A percentile compares a stretch with the other conserved stretches of the same genome.
Conservation (phyloP, 2,797 vertebrate genomes). For the Tangara arthus region DNA sequence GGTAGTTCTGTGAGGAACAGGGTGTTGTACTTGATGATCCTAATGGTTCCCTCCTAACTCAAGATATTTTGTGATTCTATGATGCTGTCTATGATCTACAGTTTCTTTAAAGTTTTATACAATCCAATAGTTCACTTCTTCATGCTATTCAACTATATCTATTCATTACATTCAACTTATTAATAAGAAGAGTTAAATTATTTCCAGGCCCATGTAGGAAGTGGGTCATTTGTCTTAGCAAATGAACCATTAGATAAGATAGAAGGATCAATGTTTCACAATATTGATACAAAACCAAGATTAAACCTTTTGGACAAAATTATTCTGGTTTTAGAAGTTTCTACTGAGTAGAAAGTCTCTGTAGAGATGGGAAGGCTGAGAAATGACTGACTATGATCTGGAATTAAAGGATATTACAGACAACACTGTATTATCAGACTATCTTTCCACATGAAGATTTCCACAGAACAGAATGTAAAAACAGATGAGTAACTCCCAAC, state of each 20-base stretch:
- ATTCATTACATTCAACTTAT: background rate
- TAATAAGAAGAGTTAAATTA: conserved; percentile 1
- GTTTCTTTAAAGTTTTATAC: background rate
- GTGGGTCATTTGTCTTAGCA: background rate
- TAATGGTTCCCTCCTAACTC: background rate
- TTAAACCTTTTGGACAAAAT: background rate
- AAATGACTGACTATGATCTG: background rate
- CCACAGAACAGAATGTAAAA: background rate
- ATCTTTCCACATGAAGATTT: background rate
- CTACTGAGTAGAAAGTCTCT: background rate
- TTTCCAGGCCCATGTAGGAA: background rate
- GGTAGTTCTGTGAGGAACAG: background rate
- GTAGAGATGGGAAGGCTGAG: background rate
- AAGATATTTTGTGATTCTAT: background rate
- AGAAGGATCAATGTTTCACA: background rate
- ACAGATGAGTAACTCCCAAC: background rate
- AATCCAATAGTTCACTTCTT: background rate
- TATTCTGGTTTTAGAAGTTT: background rate
- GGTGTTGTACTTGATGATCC: background rate
- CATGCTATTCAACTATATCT: background rate
- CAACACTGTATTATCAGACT: background rate
- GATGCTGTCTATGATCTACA: background rate
- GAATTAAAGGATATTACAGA: background rate
- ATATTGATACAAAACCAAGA: background rate
- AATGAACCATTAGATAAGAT: background rate